phyloP scores from a whole-genome alignment of 2,113 vertebrate genomes.

The Hemiscyllium ocellatum region DNA sequence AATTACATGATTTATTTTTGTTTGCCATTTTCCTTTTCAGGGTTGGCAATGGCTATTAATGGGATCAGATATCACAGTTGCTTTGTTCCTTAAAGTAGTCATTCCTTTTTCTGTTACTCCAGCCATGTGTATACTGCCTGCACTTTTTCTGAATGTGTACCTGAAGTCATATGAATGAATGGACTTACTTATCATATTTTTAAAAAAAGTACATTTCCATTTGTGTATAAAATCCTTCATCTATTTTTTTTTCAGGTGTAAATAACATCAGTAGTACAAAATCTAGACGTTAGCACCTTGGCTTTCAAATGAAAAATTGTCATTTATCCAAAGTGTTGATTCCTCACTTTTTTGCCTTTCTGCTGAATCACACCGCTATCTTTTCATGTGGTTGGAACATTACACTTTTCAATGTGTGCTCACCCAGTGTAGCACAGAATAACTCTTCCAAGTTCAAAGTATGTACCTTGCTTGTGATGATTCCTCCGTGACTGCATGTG shows the following conservation, averaged over 20 bases:
- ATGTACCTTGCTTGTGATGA: background rate
- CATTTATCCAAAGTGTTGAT: background rate
- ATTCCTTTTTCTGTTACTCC: background rate
- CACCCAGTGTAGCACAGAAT: background rate
- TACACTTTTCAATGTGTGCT: background rate
- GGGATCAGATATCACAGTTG: background rate
- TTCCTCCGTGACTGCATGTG: background rate
- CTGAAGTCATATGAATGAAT: background rate
- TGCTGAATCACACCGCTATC: background rate
- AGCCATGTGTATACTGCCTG: background rate
- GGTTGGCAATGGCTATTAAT: background rate
- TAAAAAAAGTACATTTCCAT: background rate
- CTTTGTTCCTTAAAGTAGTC: background rate
- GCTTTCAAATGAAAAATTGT: background rate
- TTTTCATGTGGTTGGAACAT: background rate
- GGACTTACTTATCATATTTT: background rate
- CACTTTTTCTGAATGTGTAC: background rate
- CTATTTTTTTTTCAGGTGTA: background rate
- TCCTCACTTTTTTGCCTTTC: background rate
- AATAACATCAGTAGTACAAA: background rate
- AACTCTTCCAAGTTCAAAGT: background rate
- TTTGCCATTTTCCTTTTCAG: background rate
- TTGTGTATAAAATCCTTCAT: background rate
- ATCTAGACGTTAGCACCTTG: background rate
- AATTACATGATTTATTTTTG: background rate